Percentiles rank a stretch among this genome's conserved stretches.
Conservation (phyloP, 2,888 invertebrate species). For the Spisula subtruncata region DNA sequence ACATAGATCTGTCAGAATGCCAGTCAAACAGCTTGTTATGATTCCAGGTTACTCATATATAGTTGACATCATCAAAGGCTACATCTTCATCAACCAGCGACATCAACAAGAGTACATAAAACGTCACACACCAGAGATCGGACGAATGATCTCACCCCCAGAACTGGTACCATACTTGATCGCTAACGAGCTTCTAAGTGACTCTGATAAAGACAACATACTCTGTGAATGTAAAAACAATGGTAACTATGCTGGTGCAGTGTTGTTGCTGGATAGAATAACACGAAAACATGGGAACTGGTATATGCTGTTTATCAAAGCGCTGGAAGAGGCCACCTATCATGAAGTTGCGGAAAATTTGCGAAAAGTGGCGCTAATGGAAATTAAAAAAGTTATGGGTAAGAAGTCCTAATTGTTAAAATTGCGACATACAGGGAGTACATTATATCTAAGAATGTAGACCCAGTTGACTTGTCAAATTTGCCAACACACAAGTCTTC, state of each 20-base stretch:
- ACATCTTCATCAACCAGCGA: neutral
- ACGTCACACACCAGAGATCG: constrained; percentile 15
- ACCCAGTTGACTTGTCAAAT: no score
- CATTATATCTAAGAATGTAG: no score
- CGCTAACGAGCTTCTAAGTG: constrained; percentile 13
- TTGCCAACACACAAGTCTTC: no score
- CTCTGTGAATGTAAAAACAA: constrained; percentile 24
- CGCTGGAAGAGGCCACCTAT: neutral
- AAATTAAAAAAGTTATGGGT: neutral
- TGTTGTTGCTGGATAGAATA: constrained; percentile 26
- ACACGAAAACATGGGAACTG: constrained; percentile 25
- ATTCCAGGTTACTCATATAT: constrained; percentile 22
- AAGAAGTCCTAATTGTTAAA: no score
- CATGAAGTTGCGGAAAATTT: constrained; percentile 29
- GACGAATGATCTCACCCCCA: neutral
- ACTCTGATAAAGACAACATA: constrained; percentile 42
- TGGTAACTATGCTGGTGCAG: constrained; percentile 28
- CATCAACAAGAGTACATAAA: constrained; percentile 29
- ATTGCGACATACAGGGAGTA: no score
- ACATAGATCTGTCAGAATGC: no score
- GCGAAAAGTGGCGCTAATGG: constrained; percentile 7
- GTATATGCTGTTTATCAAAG: constrained; percentile 24
- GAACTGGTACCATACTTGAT: constrained; percentile 28
- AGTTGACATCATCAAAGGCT: constrained; percentile 8
- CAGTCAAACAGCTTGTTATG: no score